Base-by-base conservation (phyloP, 53 echinoderm and acorn worm genomes). In the Crossaster papposus region DNA sequence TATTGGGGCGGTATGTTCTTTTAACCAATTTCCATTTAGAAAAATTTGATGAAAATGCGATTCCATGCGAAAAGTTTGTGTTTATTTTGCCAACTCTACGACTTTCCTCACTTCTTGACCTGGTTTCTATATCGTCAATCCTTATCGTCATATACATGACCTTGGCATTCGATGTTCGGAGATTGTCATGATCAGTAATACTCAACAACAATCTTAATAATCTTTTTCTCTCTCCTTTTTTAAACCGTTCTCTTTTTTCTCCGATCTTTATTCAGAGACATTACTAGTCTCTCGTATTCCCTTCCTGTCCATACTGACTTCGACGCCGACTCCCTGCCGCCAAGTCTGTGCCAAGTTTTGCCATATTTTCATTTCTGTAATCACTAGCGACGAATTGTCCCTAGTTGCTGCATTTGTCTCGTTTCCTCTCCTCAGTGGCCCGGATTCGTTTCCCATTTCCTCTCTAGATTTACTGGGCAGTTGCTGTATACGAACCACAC, bases 351-450 rank as follows among this genome's bases (percentile, higher is more conserved):
- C 14, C 70, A 68, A 65, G 14, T 55, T 70, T 37, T n/a, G 12
- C 64, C 33, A 44, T 30, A 30, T 3, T 84, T 83, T 51, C 53
- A 52, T 71, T 44, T 11, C 65, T 36, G 54, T 72, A 71, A 52
- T 72, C 36, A 70, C 52, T 72, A 72, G 30, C 71, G 72, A 83
- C 51, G 73, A 72, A 54, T 84, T 70, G 84, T 54, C 65, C 23
- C 51, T 84, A 84, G 71, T 18, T 31, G 55, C 31, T 80, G 30
- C 62, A 80, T 80, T 84, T 52, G 50, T 22, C 72, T 72, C 72
- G 73, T 84, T 84, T 84, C 84, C 84, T 84, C 50, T 84, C 72
- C 72, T 28, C 30, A 52, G 26, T 51, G 52, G 51, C 51, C 78
- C 38, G 50, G 72, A 31, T 44, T 84, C 84, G 72, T 33, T 72